Evolutionary conservation across 2,797 vertebrate species (phyloP).

Genomic region (Sebastes steindachneri): DNA sequence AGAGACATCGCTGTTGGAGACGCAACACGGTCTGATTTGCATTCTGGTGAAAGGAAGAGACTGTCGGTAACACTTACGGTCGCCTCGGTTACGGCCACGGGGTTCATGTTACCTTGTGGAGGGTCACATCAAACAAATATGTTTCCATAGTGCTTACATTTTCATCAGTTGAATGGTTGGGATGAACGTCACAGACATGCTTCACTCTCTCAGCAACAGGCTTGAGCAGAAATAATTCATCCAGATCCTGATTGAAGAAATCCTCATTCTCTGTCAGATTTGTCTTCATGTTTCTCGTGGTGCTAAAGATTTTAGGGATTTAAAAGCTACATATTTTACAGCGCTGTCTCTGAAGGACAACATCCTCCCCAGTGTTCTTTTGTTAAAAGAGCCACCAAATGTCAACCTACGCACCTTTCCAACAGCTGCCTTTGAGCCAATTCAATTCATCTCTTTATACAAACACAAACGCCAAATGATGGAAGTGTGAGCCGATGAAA

Average conservation of each 20-base stretch:
- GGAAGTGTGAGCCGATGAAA: not conserved
- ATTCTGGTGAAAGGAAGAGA: slow-evolving; percentile 15
- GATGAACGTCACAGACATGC: slow-evolving; percentile 6
- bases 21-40: not conserved
- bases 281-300: not conserved
- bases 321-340: not conserved
- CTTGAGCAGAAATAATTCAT: slow-evolving; percentile 8
- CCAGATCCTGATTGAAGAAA: not conserved
- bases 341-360: not conserved
- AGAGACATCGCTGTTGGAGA: not conserved
- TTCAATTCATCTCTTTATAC: not conserved
- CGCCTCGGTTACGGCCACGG: slow-evolving; percentile 5
- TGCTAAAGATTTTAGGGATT: not conserved
- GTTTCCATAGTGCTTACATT: slow-evolving; percentile 6
- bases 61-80: not conserved
- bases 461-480: slow-evolving; percentile 1
- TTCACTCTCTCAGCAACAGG: not conserved
- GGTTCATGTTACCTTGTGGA: slow-evolving; percentile 25
- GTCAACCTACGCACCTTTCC: not conserved
- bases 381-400: slow-evolving; percentile 2
- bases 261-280: not conserved
- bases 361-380: not conserved
- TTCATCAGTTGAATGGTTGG: slow-evolving; percentile 19
- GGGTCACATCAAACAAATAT: slow-evolving; percentile 27
- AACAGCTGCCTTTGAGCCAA: slow-evolving; percentile 4